Conservation (phyloP, 1,140 invertebrate species). For the Wiebesia pumilae region DNA sequence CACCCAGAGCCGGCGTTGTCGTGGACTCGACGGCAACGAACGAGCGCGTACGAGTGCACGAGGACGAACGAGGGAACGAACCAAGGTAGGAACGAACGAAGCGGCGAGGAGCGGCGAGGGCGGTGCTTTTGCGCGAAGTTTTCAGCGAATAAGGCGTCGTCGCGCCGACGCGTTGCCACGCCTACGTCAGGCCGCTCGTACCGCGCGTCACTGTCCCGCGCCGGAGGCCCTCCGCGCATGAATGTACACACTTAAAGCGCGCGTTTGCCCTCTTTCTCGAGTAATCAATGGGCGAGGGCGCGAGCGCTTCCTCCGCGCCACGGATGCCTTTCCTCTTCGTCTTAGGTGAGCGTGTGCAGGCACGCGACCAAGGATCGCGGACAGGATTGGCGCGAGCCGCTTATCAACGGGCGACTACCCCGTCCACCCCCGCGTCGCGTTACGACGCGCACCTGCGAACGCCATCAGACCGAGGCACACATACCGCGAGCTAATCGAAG, state of each 20-base stretch:
- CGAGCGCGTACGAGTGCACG: background rate
- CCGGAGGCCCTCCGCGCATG: background rate
- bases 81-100: slow-evolving; percentile 40
- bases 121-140: slow-evolving; percentile 75
- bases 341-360: background rate
- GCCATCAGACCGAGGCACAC: background rate
- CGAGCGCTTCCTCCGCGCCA: slow-evolving; percentile 46
- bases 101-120: slow-evolving; percentile 56
- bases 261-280: slow-evolving; percentile 74
- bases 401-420: slow-evolving; percentile 2
- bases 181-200: slow-evolving; percentile 68
- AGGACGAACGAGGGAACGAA: slow-evolving; percentile 49
- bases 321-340: slow-evolving; percentile 61
- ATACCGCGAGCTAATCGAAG: slow-evolving; percentile 43
- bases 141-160: slow-evolving; percentile 75
- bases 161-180: slow-evolving; percentile 71
- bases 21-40: background rate
- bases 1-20: background rate
- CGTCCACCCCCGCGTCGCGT: background rate
- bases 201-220: slow-evolving; percentile 9
- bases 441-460: background rate
- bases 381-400: background rate
- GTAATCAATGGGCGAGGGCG: slow-evolving; percentile 73
- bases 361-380: too few relatives aligned
- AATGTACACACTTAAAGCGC: background rate